A percentile compares a stretch with the other conserved stretches of the same genome.
phyloP scores from a whole-genome alignment of 2,888 invertebrate genomes.

The Macropis europaea region DNA sequence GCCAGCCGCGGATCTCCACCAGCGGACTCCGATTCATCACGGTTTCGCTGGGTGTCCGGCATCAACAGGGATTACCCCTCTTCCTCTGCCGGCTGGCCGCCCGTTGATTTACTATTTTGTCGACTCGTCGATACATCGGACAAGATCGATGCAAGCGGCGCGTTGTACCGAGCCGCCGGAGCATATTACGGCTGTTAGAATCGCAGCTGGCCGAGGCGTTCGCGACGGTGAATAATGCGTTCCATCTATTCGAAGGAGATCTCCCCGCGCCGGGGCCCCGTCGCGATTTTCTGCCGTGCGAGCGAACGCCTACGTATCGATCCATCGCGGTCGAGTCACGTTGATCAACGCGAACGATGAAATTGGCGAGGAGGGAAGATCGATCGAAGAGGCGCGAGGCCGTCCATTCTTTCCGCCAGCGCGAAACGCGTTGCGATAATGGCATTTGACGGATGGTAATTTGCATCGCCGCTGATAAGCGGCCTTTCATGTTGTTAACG shows the following conservation, averaged over 20 bases:
- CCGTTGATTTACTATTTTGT: constrained; percentile 57
- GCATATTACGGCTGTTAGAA: constrained; percentile 42
- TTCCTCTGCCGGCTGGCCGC: constrained; percentile 8
- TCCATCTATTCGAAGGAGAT: constrained; percentile 23
- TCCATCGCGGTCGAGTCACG: constrained; percentile 15
- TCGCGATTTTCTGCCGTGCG: constrained; percentile 4
- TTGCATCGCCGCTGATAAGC: constrained; percentile 14
- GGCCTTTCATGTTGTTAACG: too few relatives aligned
- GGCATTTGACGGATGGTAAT: constrained; percentile 5
- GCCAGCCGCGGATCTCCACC: constrained; percentile 9
- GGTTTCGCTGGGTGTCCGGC: constrained; percentile 9
- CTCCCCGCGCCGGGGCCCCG: neutral
- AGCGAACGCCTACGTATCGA: constrained; percentile 18
- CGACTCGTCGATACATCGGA: constrained; percentile 43
- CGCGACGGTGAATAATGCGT: constrained; percentile 35
- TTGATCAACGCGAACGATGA: constrained; percentile 38
- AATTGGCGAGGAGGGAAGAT: constrained; percentile 36
- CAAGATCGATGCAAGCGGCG: constrained; percentile 46
- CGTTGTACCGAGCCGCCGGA: constrained; percentile 26
- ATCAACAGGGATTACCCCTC: constrained; percentile 35
- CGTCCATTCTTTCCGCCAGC: neutral
- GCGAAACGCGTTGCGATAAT: constrained; percentile 2
- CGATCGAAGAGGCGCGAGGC: constrained; percentile 12
- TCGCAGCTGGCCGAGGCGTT: constrained; percentile 19
- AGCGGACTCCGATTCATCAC: constrained; percentile 38